Percentiles rank a stretch among this genome's conserved stretches.
Conservation (phyloP, 1,140 invertebrate species). For the Drosophila oshimai region DNA sequence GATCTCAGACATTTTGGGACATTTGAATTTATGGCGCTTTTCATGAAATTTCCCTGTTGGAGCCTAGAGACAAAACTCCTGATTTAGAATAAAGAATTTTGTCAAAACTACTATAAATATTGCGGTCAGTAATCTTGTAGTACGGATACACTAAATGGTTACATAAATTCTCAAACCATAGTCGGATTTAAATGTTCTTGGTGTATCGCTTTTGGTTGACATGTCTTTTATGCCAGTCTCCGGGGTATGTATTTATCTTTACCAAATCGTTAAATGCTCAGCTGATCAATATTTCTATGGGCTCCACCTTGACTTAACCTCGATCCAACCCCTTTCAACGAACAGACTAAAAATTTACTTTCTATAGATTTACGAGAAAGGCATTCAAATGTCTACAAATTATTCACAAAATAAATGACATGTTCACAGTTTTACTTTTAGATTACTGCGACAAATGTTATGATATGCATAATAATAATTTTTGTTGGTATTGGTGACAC, state of each 20-base stretch:
- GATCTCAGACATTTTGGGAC: conserved; percentile 52
- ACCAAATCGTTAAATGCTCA: conserved; percentile 42
- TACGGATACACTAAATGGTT: neutral
- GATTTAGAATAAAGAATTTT: conserved; percentile 7
- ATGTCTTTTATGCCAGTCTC: neutral
- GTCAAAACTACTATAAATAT: neutral
- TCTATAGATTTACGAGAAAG: conserved; percentile 60
- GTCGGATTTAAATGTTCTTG: neutral
- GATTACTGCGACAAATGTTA: conserved; percentile 23
- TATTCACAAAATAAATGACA: conserved; percentile 42
- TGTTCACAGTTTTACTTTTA: conserved; percentile 33
- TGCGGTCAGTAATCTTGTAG: no score
- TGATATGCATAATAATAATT: conserved; percentile 63
- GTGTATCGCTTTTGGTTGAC: neutral
- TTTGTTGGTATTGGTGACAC: conserved; percentile 20
- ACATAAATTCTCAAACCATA: neutral
- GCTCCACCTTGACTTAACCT: neutral
- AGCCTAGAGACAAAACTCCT: neutral
- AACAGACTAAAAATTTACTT: conserved; percentile 31
- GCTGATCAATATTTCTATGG: conserved; percentile 33
- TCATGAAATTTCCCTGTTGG: neutral
- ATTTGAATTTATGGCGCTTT: conserved; percentile 59
- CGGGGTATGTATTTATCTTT: conserved; percentile 17
- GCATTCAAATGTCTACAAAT: conserved; percentile 55
- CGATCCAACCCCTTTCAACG: neutral